These are phyloP conservation scores for Anthonomus grandis DNA, from an alignment of 1,140 invertebrate genomes.

Conservation along the genomic window DNA sequence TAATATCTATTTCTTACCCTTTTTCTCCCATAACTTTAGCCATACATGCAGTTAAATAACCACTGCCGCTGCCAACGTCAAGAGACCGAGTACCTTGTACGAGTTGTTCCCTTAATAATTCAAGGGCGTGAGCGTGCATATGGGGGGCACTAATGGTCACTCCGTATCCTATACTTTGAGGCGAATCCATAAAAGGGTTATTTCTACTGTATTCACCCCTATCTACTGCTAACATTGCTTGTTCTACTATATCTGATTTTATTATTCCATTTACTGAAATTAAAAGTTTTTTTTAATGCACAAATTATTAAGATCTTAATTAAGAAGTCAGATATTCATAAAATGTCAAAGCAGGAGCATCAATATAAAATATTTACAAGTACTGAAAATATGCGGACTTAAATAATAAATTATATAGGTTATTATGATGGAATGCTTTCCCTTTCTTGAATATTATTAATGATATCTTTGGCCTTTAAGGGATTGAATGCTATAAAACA, in stretches of 20 bases:
- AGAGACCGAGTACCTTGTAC: slow-evolving; percentile 74
- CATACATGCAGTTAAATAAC: slow-evolving; percentile 95
- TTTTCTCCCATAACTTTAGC: slow-evolving; percentile 76
- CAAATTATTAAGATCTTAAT: not conserved
- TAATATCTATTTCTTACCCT: slow-evolving; percentile 53
- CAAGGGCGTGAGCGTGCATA: slow-evolving; percentile 97
- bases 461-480: too few species aligned
- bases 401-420: too few species aligned
- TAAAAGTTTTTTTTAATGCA: slow-evolving; percentile 39
- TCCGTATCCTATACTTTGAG: slow-evolving; percentile 83
- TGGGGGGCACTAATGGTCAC: slow-evolving; percentile 98
- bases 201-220: slow-evolving; percentile 73
- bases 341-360: not conserved
- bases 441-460: too few species aligned
- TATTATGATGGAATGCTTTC: too few species aligned
- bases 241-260: slow-evolving; percentile 70
- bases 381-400: too few species aligned
- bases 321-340: not conserved
- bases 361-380: slow-evolving; percentile 2
- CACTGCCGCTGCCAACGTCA: slow-evolving; percentile 95
- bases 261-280: slow-evolving; percentile 88
- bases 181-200: slow-evolving; percentile 86
- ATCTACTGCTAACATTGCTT: slow-evolving; percentile 84
- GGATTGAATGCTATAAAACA: too few species aligned
- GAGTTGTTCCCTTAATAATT: slow-evolving; percentile 81